Evolutionary conservation across 2,797 vertebrate genomes (phyloP), one percentile per base, ranked within the genome.

Genomic region (Oreonectes daqikongensis): DNA sequence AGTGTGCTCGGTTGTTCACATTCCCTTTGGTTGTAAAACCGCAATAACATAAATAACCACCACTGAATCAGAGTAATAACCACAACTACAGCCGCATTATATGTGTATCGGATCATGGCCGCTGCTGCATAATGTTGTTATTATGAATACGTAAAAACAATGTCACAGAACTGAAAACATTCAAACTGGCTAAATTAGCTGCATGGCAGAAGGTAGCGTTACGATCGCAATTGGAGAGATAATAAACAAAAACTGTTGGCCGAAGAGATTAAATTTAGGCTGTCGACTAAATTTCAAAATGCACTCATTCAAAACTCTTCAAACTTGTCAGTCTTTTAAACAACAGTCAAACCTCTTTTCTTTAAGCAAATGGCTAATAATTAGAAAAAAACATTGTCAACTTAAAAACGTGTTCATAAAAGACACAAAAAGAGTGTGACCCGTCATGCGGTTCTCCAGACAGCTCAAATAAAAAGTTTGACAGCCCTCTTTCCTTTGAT

Each of bases 391-490:
- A 81, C 65, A 73, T 57, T 32, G 40, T 66, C 67, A 78, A 79
- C 64, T 72, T 60, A 57, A 75, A 71, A 73, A 74, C 48, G 46
- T 30, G 59, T 69, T 35, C 0, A 10, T 67, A 12, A 38, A 32
- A 80, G 42, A 55, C 46, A 46, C 30, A 48, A 44, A 65, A 60
- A 48, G 22, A 68, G 40, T 44, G 18, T 9, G 22, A 24, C 18
- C 26, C 52, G 10, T 69, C 65, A 72, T 22, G 24, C 76, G 78
- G 67, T 68, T 80, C n/a, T 69, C 70, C 69, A 79, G 81, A 84
- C 85, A 79, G 78, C 81, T 66, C 38, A 40, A 86, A 86, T 82
- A 86, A 84, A 86, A 77, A 81, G 46, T 71, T 20, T 81, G 83
- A 84, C 73, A 57, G 72, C 72, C 46, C 53, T 38, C 59, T 76